A percentile compares a stretch with the other conserved stretches of the same genome.
phyloP scores from a whole-genome alignment of 2,797 vertebrate species.

The Eptatretus atami region DNA sequence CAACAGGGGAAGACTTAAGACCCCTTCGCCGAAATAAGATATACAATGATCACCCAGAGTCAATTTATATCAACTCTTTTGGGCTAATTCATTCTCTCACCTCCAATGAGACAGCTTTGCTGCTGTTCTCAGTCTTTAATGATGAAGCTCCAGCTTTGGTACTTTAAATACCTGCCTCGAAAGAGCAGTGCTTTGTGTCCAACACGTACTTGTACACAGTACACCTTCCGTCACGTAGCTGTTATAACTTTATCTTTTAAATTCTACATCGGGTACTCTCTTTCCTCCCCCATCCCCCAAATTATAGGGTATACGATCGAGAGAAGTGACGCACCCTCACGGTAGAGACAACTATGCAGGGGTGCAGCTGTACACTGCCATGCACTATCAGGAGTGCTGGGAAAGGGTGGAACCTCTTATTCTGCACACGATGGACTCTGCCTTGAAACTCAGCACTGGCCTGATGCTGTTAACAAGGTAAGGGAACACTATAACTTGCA shows the following conservation, averaged over 20 bases:
- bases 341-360: constrained; percentile 50
- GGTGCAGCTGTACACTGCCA: constrained; percentile 69
- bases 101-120: too few species aligned
- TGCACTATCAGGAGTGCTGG: constrained; percentile 47
- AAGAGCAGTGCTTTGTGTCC: too few species aligned
- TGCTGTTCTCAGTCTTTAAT: too few species aligned
- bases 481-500: not conserved
- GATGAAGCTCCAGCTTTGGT: too few species aligned
- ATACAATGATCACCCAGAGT: too few species aligned
- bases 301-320: constrained; percentile 26
- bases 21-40: too few species aligned
- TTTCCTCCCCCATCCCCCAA: not conserved
- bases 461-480: constrained; percentile 63
- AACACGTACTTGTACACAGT: too few species aligned
- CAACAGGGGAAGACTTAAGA: too few species aligned
- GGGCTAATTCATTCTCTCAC: too few species aligned
- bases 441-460: constrained; percentile 80
- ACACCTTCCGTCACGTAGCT: not conserved
- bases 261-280: not conserved
- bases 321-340: constrained; percentile 34
- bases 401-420: constrained; percentile 30
- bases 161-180: too few species aligned
- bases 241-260: not conserved
- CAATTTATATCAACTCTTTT: too few species aligned
- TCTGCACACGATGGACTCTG: constrained; percentile 52